Evolutionary conservation across 2,113 vertebrate genomes (phyloP).

Genomic region (Myrmecophaga tridactyla): DNA sequence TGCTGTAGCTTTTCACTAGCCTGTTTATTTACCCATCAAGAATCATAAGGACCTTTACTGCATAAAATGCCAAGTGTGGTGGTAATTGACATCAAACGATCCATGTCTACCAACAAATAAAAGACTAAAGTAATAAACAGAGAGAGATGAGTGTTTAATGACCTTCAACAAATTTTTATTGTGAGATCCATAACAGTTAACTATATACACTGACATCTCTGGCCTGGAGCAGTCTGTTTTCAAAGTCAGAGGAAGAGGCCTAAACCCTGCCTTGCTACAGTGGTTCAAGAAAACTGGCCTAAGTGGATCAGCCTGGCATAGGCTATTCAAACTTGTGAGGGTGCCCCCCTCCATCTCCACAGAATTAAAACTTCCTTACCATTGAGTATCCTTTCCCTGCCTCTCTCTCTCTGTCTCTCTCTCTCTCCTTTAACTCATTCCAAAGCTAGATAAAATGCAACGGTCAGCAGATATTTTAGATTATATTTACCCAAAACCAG

Average conservation of each 20-base stretch:
- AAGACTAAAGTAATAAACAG: constrained; percentile 79
- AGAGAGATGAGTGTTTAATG: constrained; percentile 80
- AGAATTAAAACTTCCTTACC: constrained; percentile 39
- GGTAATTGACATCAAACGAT: constrained; percentile 79
- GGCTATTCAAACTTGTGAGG: constrained; percentile 25
- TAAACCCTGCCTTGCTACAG: constrained; percentile 41
- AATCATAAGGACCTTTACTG: constrained; percentile 76
- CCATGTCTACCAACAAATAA: constrained; percentile 80
- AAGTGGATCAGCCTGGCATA: background rate
- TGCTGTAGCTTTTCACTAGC: constrained; percentile 60
- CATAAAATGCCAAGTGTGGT: constrained; percentile 78
- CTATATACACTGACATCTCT: constrained; percentile 76
- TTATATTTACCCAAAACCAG: background rate
- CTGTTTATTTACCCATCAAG: constrained; percentile 77
- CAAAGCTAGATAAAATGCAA: background rate
- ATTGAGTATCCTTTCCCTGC: background rate
- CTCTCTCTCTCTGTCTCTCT: background rate
- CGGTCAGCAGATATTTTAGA: background rate
- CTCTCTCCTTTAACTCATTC: background rate
- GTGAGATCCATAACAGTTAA: constrained; percentile 80
- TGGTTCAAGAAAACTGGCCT: constrained; percentile 24
- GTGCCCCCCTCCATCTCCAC: background rate
- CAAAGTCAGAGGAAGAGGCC: constrained; percentile 64
- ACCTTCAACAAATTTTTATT: constrained; percentile 81
- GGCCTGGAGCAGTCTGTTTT: constrained; percentile 69